Conservation (phyloP, 2,113 vertebrate genomes). For the Casuarius casuarius region DNA sequence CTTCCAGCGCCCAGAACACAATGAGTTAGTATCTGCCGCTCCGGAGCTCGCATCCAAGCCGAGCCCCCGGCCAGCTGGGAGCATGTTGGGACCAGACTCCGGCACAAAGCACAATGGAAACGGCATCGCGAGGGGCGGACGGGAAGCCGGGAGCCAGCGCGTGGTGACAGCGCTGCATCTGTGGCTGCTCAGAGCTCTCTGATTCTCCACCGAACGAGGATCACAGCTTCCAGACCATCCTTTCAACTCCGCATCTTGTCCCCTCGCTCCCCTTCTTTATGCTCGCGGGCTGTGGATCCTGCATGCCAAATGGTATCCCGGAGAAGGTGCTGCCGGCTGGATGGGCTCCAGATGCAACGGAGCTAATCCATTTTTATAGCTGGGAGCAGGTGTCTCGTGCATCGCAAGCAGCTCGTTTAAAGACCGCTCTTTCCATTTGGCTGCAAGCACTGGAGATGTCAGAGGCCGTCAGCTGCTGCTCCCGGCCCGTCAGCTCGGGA, state of each 20-base stretch:
- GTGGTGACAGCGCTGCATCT: background rate
- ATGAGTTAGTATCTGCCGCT: slow-evolving; percentile 42
- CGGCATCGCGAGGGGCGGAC: background rate
- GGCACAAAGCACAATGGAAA: slow-evolving; percentile 28
- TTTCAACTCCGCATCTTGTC: slow-evolving; percentile 41
- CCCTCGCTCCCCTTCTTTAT: rapidly evolving
- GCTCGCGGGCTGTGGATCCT: background rate
- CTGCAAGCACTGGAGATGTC: background rate
- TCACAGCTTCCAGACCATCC: slow-evolving; percentile 42
- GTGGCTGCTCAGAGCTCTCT: background rate
- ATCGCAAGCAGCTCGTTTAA: background rate
- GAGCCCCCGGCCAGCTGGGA: slow-evolving; percentile 41
- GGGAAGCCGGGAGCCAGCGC: background rate
- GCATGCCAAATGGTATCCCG: slow-evolving; percentile 45
- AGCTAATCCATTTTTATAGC: slow-evolving; percentile 36
- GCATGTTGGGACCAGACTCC: slow-evolving; percentile 17
- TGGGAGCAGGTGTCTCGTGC: slow-evolving; percentile 29
- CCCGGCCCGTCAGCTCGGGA: background rate
- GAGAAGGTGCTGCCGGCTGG: slow-evolving; percentile 39
- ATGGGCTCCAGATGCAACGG: slow-evolving; percentile 53
- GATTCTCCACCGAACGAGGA: background rate
- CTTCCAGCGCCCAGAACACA: background rate
- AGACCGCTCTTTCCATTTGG: background rate
- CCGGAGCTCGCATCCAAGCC: background rate
- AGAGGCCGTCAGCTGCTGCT: rapidly evolving